Evolutionary conservation across 2,888 invertebrate genomes (phyloP).

Genomic region (Gibbula magus): DNA sequence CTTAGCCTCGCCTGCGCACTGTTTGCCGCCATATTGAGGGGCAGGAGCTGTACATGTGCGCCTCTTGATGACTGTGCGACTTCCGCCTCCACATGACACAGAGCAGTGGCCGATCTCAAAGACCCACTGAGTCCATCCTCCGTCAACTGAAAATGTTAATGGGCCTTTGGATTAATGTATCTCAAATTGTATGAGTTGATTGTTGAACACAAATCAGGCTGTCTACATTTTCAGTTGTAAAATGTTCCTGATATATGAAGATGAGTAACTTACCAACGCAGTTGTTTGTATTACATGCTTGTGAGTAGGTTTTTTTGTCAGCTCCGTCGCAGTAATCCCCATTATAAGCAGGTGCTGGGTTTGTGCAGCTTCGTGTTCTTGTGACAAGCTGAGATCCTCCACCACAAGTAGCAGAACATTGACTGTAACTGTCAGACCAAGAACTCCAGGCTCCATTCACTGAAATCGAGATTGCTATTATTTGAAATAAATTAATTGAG

Average conservation of each 20-base stretch:
- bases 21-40: not conserved
- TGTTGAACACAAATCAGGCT: too few species aligned
- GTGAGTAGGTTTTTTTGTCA: not conserved
- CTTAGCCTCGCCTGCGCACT: slow-evolving; percentile 1
- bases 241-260: not conserved
- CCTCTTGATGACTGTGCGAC: not conserved
- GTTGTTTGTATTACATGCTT: not conserved
- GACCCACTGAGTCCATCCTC: not conserved
- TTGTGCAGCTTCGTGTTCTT: slow-evolving; percentile 8
- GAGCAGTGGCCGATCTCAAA: not conserved
- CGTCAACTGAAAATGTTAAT: not conserved
- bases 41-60: slow-evolving; percentile 6
- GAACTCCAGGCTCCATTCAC: not conserved
- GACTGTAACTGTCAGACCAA: not conserved
- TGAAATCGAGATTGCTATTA: not conserved
- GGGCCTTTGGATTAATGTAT: not conserved
- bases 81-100: not conserved
- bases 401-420: slow-evolving; percentile 3
- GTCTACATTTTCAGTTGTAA: too few species aligned
- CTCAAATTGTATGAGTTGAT: too few species aligned
- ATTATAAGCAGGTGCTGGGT: slow-evolving; percentile 15
- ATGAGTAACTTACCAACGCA: not conserved
- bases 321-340: not conserved
- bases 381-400: slow-evolving; percentile 4
- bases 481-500: too few species aligned